Evolutionary conservation across 35 echinoderm and acorn worm genomes (phyloP).

Genomic region (Ophioderma brevispina): DNA sequence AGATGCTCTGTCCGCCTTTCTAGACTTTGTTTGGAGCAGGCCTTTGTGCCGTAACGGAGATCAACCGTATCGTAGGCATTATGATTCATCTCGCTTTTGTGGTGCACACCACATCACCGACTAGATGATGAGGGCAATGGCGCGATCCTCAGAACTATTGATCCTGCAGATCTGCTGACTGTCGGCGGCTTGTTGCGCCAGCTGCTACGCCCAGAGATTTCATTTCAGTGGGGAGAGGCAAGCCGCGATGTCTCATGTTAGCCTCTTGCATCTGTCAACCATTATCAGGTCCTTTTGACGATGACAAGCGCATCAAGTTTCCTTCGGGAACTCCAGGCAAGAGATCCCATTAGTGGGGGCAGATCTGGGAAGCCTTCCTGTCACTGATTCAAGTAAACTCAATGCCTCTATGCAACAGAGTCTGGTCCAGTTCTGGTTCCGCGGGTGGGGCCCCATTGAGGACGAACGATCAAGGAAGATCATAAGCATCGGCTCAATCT

Average conservation of each 20-base stretch:
- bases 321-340: slow-evolving; percentile 16
- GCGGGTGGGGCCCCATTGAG: slow-evolving; percentile 49
- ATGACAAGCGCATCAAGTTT: slow-evolving; percentile 11
- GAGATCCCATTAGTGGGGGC: background rate
- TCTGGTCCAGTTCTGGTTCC: background rate
- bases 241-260: slow-evolving; percentile 82
- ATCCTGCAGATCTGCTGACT: no score
- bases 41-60: slow-evolving; percentile 49
- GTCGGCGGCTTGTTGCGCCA: slow-evolving; percentile 53
- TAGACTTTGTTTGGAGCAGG: slow-evolving; percentile 83
- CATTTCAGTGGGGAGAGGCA: slow-evolving; percentile 35
- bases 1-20: slow-evolving; percentile 85
- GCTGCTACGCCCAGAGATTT: slow-evolving; percentile 44
- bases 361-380: background rate
- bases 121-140: slow-evolving; percentile 37
- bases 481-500: background rate
- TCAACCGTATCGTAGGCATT: slow-evolving; percentile 56
- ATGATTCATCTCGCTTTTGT: slow-evolving; percentile 53
- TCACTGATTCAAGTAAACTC: slow-evolving; percentile 62
- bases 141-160: no score
- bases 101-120: slow-evolving; percentile 60
- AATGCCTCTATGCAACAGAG: slow-evolving; percentile 24
- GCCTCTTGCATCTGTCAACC: slow-evolving; percentile 75
- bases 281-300: slow-evolving; percentile 62
- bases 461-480: slow-evolving; percentile 93